Evolutionary conservation across 2,888 invertebrate genomes (phyloP).

Genomic region (Hirtodrosophila alboralis): DNA sequence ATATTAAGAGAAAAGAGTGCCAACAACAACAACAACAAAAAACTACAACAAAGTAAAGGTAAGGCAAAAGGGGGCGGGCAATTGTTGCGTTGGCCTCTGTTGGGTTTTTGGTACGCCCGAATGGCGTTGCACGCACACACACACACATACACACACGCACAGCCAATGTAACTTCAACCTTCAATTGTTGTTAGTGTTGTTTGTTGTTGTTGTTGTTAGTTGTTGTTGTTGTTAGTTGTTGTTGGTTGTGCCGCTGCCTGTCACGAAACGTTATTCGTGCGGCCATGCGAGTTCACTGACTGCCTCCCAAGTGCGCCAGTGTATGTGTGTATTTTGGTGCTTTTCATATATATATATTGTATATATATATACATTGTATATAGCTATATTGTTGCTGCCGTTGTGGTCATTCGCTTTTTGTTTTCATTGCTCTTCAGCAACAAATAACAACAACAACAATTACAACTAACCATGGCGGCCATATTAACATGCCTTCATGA

Average conservation of each 20-base stretch:
- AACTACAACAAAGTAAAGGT: conserved; percentile 1
- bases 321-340: conserved; percentile 61
- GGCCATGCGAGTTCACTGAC: conserved; percentile 81
- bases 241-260: conserved; percentile 56
- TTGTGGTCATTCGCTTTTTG: conserved; percentile 69
- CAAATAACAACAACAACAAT: conserved; percentile 34
- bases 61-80: conserved; percentile 37
- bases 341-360: conserved; percentile 63
- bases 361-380: conserved; percentile 51
- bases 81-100: conserved; percentile 77
- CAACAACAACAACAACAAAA: conserved; percentile 27
- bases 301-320: conserved; percentile 64
- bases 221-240: conserved; percentile 19
- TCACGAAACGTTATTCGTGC: conserved; percentile 81
- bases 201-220: conserved; percentile 20
- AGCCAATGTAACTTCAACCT: conserved; percentile 72
- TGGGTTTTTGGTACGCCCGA: conserved; percentile 77
- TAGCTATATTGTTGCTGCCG: conserved; percentile 51
- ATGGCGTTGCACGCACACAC: conserved; percentile 75
- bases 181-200: conserved; percentile 70
- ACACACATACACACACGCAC: conserved; percentile 52
- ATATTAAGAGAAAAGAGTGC: conserved; percentile 50
- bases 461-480: conserved; percentile 67
- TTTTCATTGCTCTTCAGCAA: conserved; percentile 68
- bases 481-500: conserved; percentile 71